These are phyloP conservation scores for Anoncus sp. DNA, from an alignment of 2,888 invertebrate species.

Conservation along the genomic window DNA sequence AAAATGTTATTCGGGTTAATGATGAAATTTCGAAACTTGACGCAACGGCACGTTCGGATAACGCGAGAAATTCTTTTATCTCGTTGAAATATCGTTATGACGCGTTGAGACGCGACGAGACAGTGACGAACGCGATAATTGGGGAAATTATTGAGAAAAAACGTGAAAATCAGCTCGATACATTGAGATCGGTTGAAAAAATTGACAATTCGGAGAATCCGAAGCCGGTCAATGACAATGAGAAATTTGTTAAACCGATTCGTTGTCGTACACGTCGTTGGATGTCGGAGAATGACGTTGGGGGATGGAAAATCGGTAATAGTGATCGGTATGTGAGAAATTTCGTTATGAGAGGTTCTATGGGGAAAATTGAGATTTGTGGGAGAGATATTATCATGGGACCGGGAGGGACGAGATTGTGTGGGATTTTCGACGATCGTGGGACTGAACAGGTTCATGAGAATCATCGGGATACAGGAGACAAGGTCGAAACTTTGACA, in stretches of 20 bases:
- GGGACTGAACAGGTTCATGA: conserved; percentile 30
- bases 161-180: too few species aligned
- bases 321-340: conserved; percentile 8
- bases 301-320: neutral
- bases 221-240: conserved; percentile 27
- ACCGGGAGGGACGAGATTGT: conserved; percentile 5
- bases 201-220: neutral
- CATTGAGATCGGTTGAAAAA: neutral
- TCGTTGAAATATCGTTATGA: conserved; percentile 72
- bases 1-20: too few species aligned
- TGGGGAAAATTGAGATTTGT: neutral
- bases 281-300: conserved; percentile 37
- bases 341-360: neutral
- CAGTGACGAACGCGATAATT: too few species aligned
- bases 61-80: conserved; percentile 69
- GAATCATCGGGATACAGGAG: conserved; percentile 29
- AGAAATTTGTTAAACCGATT: conserved; percentile 24
- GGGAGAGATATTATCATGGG: too few species aligned
- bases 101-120: too few species aligned
- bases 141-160: too few species aligned
- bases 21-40: too few species aligned
- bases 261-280: neutral
- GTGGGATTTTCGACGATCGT: neutral
- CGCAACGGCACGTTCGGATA: neutral
- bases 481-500: conserved; percentile 38